These are phyloP conservation scores for Lontra canadensis DNA, from an alignment of 2,113 vertebrate species.

Conservation along the genomic window DNA sequence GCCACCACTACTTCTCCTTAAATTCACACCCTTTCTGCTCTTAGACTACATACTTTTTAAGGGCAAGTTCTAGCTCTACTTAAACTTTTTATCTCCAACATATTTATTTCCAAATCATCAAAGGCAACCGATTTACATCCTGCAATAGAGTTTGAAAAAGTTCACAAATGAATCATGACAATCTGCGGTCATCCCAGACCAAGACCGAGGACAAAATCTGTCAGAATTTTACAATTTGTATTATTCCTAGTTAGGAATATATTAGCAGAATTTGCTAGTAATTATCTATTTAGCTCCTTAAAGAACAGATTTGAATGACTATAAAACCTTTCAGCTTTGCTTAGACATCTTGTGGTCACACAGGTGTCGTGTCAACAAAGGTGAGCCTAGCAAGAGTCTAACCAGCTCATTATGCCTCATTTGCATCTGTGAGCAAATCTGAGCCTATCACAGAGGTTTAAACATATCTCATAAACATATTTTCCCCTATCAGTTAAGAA, in stretches of 20 bases:
- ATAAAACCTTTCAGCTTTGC: neutral
- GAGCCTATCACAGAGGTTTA: neutral
- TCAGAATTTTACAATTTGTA: neutral
- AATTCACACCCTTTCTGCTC: neutral
- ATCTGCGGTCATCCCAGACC: neutral
- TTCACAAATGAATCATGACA: neutral
- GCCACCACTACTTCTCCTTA: neutral
- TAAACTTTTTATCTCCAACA: neutral
- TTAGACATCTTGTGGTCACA: neutral
- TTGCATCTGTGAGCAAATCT: neutral
- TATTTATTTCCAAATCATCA: neutral
- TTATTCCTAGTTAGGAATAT: slow-evolving; percentile 16
- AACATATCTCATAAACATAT: neutral
- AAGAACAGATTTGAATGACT: neutral
- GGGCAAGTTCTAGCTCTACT: neutral
- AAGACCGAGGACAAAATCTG: neutral
- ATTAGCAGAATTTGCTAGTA: neutral
- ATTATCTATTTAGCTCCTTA: neutral
- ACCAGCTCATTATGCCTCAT: neutral
- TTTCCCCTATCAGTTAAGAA: neutral
- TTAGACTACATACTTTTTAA: neutral
- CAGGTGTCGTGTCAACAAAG: neutral
- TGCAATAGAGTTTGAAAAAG: neutral
- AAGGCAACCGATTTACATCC: neutral
- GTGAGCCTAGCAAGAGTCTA: neutral